Conservation (phyloP, 1,140 invertebrate species). For the Adoxophyes honmai region DNA sequence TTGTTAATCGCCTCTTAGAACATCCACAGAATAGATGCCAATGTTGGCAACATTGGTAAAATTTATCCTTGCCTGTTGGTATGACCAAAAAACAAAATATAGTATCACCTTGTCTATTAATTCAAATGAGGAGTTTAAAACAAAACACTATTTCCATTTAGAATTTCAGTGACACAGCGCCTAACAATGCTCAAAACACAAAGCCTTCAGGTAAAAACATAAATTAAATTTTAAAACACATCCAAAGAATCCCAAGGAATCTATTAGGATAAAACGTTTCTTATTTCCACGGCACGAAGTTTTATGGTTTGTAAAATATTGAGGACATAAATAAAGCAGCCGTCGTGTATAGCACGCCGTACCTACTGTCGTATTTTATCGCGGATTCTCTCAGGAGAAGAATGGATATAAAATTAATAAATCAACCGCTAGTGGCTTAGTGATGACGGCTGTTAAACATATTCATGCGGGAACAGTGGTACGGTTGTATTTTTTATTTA, state of each 20-base stretch:
- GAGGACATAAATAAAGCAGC: constrained; percentile 66
- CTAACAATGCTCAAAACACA: too few relatives aligned
- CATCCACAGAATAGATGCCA: too few relatives aligned
- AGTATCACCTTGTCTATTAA: too few relatives aligned
- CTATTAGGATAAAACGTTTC: constrained; percentile 69
- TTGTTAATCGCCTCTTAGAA: too few relatives aligned
- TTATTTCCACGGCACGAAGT: constrained; percentile 63
- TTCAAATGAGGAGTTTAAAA: too few relatives aligned
- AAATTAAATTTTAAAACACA: constrained; percentile 6
- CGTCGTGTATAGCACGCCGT: constrained; percentile 63
- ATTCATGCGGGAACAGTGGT: background rate
- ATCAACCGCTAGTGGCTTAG: constrained; percentile 15
- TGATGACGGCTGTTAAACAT: constrained; percentile 6
- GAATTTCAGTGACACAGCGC: too few relatives aligned
- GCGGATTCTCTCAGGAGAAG: constrained; percentile 51
- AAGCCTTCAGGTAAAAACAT: background rate
- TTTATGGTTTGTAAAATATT: constrained; percentile 75
- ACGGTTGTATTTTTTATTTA: too few relatives aligned
- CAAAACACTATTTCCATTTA: too few relatives aligned
- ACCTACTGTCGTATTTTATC: constrained; percentile 64
- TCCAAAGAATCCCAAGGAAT: constrained; percentile 37
- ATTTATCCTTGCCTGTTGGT: too few relatives aligned
- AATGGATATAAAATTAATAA: constrained; percentile 44
- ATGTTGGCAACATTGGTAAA: too few relatives aligned
- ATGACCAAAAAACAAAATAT: too few relatives aligned